Percentiles rank a stretch among this genome's conserved stretches.
Conservation (phyloP, 2,888 invertebrate species). For the Caenorhabditis becei region DNA sequence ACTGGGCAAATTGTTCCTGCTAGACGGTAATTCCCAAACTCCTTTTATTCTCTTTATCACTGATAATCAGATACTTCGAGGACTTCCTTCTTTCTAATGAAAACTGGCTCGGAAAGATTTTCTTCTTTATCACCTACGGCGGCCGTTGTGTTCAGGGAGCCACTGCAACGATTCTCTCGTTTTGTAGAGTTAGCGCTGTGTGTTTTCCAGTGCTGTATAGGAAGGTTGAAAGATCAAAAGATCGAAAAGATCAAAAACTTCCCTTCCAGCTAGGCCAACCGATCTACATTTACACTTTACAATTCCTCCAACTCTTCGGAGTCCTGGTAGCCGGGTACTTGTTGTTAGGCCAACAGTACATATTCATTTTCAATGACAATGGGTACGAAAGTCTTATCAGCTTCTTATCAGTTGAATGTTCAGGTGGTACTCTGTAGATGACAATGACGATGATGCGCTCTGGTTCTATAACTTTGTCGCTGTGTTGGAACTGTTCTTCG, state of each 20-base stretch:
- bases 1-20: slow-evolving; percentile 58
- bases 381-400: slow-evolving; percentile 12
- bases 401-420: too few species aligned
- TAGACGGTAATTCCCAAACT: slow-evolving; percentile 23
- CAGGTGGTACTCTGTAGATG: slow-evolving; percentile 23
- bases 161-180: slow-evolving; percentile 52
- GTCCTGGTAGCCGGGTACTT: neutral
- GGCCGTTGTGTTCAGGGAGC: slow-evolving; percentile 44
- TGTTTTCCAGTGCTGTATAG: slow-evolving; percentile 49
- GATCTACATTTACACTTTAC: slow-evolving; percentile 31
- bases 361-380: slow-evolving; percentile 28
- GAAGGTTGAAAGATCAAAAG: neutral
- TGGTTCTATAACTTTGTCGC: slow-evolving; percentile 42
- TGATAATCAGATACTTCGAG: slow-evolving; percentile 37
- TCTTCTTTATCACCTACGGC: slow-evolving; percentile 39
- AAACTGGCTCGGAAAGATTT: slow-evolving; percentile 28
- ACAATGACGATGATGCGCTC: neutral
- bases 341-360: slow-evolving; percentile 2
- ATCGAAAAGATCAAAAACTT: neutral
- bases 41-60: slow-evolving; percentile 13
- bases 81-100: slow-evolving; percentile 23
- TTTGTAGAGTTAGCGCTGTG: slow-evolving; percentile 51
- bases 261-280: slow-evolving; percentile 27
- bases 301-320: slow-evolving; percentile 30
- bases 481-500: slow-evolving; percentile 30